Conservation (phyloP, 1,140 invertebrate species). For the Cherax destructor region DNA sequence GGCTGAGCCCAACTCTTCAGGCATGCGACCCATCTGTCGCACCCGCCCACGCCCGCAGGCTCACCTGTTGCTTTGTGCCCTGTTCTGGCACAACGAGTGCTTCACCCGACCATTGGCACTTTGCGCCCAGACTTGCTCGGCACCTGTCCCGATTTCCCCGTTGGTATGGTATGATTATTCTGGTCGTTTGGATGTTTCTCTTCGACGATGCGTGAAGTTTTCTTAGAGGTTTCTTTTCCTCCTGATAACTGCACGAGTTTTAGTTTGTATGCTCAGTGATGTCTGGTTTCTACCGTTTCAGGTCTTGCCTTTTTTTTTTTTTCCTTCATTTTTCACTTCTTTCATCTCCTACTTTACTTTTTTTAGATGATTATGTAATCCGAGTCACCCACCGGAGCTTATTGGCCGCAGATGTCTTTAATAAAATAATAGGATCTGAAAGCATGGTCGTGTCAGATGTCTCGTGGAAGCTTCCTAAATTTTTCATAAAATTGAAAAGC, state of each 20-base stretch:
- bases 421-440: neutral
- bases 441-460: neutral
- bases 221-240: too few relatives aligned
- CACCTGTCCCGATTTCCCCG: too few relatives aligned
- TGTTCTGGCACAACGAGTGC: neutral
- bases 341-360: neutral
- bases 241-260: too few relatives aligned
- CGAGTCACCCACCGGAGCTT: neutral
- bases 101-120: neutral
- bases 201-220: too few relatives aligned
- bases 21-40: conserved; percentile 37
- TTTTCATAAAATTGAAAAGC: too few relatives aligned
- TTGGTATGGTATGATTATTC: too few relatives aligned
- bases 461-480: neutral
- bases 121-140: neutral
- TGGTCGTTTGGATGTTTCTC: too few relatives aligned
- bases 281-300: neutral
- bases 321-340: neutral
- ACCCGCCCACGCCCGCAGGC: conserved; percentile 8
- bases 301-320: neutral
- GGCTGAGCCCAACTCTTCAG: neutral
- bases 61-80: too few relatives aligned
- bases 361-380: neutral
- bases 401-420: neutral
- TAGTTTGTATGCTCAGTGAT: neutral